Evolutionary conservation across 2,113 vertebrate species (phyloP).

Genomic region (Lepus europaeus): DNA sequence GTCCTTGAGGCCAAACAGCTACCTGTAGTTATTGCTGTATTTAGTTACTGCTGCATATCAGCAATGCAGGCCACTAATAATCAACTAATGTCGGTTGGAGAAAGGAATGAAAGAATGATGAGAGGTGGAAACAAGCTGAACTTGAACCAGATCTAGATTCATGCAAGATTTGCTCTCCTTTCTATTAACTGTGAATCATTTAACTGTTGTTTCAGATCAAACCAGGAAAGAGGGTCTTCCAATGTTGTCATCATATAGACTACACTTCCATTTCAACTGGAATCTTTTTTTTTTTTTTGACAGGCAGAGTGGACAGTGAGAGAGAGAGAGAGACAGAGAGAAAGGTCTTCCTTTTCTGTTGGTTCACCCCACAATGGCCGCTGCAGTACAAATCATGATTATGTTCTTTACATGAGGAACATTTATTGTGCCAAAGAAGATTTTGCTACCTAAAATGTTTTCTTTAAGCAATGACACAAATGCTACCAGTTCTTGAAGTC

Average conservation of each 20-base stretch:
- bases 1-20: neutral
- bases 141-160: neutral
- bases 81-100: neutral
- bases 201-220: neutral
- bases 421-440: neutral
- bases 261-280: neutral
- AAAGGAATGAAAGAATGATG: neutral
- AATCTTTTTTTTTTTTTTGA: neutral
- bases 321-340: too few relatives aligned
- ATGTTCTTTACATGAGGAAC: neutral
- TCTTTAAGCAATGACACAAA: neutral
- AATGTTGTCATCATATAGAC: neutral
- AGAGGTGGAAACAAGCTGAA: neutral
- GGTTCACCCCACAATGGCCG: neutral
- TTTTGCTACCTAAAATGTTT: slow-evolving; percentile 7
- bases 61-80: neutral
- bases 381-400: neutral
- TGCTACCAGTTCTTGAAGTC: neutral
- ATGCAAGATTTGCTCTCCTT: neutral
- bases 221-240: neutral
- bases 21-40: neutral
- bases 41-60: neutral
- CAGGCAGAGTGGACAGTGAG: too few relatives aligned
- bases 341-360: too few relatives aligned
- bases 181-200: neutral